A percentile compares a stretch with the other conserved stretches of the same genome.
phyloP scores from a whole-genome alignment of 2,888 invertebrate species.

The Dicranocentrus wangi region DNA sequence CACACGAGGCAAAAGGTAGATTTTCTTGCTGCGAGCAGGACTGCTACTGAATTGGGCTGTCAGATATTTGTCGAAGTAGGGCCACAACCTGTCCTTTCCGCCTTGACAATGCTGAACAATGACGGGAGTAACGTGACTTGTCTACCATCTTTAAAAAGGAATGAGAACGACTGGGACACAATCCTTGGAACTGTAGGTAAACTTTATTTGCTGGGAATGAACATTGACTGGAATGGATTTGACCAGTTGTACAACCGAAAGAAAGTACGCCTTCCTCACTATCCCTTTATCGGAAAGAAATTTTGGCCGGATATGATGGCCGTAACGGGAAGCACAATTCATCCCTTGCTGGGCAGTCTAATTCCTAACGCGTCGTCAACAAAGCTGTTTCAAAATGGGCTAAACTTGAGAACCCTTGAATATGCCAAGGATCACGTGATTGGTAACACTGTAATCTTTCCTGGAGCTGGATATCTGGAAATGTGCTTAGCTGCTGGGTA shows the following conservation, averaged over 20 bases:
- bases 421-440: constrained; percentile 61
- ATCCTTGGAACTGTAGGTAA: constrained; percentile 44
- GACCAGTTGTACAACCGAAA: constrained; percentile 39
- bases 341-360: constrained; percentile 60
- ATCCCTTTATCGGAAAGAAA: constrained; percentile 61
- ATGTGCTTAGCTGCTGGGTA: constrained; percentile 60
- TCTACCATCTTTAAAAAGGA: constrained; percentile 59
- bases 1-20: constrained; percentile 65
- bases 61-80: constrained; percentile 64
- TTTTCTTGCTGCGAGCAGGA: constrained; percentile 56
- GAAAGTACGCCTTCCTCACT: constrained; percentile 56
- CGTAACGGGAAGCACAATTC: constrained; percentile 33
- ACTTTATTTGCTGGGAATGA: constrained; percentile 54
- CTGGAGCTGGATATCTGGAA: constrained; percentile 63
- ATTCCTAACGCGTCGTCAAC: constrained; percentile 54
- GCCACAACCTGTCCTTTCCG: constrained; percentile 64
- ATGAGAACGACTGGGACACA: constrained; percentile 50
- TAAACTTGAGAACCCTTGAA: constrained; percentile 20
- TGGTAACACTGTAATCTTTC: constrained; percentile 58
- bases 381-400: constrained; percentile 46
- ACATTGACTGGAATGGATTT: constrained; percentile 56
- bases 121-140: constrained; percentile 30
- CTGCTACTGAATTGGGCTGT: constrained; percentile 27
- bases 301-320: constrained; percentile 52
- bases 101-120: constrained; percentile 59